A percentile compares a stretch with the other conserved stretches of the same genome.
phyloP scores from a whole-genome alignment of 2,113 vertebrate genomes.

The Chinchilla lanigera region DNA sequence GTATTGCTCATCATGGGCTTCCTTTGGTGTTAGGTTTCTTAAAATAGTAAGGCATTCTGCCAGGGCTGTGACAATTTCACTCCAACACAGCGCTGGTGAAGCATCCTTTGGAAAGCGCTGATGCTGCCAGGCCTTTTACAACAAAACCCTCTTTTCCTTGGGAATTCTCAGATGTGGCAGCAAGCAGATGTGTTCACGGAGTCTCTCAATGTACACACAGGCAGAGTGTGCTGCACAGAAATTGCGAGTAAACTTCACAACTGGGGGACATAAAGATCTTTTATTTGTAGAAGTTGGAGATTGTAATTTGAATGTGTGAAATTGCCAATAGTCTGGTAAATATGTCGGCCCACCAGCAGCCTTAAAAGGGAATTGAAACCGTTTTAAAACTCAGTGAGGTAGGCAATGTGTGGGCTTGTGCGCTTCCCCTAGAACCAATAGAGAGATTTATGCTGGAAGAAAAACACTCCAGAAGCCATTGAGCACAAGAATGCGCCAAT shows the following conservation, averaged over 20 bases:
- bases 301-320: conserved; percentile 68
- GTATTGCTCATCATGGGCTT: not conserved
- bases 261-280: conserved; percentile 76
- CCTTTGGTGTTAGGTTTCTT: not conserved
- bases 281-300: conserved; percentile 66
- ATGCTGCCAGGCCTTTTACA: not conserved
- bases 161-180: conserved; percentile 34
- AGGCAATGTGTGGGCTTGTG: not conserved
- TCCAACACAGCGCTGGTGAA: not conserved
- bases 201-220: conserved; percentile 27
- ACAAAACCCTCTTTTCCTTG: not conserved
- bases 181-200: conserved; percentile 37
- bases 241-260: conserved; percentile 64
- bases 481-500: conserved; percentile 13
- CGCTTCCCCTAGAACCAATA: conserved; percentile 25
- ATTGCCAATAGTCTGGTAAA: conserved; percentile 64
- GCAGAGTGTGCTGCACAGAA: conserved; percentile 41
- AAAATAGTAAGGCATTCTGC: not conserved
- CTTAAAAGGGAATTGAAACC: conserved; percentile 64
- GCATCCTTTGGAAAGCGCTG: not conserved
- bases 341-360: conserved; percentile 8
- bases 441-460: conserved; percentile 29
- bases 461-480: conserved; percentile 18
- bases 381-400: conserved; percentile 63
- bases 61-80: not conserved